Evolutionary conservation across 2,113 vertebrate species (phyloP).

Genomic region (Athene cunicularia): DNA sequence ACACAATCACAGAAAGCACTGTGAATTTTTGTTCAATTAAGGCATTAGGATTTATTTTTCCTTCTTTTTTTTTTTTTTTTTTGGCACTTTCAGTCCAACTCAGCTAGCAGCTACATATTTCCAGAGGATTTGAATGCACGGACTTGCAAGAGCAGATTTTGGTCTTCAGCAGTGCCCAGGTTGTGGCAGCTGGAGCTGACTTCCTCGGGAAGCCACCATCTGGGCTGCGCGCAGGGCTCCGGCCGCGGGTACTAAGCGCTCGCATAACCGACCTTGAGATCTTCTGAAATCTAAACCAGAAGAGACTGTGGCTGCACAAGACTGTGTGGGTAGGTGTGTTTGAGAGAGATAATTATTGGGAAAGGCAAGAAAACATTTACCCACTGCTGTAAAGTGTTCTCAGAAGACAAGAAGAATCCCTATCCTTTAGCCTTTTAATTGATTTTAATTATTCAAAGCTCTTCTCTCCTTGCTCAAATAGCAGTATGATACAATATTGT

Average conservation of each 20-base stretch:
- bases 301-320: not conserved
- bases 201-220: not conserved
- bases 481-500: slow-evolving; percentile 43
- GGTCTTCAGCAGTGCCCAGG: not conserved
- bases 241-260: rapidly evolving
- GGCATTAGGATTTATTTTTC: no score
- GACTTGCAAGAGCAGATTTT: not conserved
- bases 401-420: slow-evolving; percentile 57
- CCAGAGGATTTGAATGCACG: not conserved
- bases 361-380: slow-evolving; percentile 62
- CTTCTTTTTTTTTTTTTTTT: not conserved
- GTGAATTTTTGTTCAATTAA: not conserved
- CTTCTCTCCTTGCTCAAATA: slow-evolving; percentile 61
- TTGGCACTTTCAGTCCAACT: not conserved
- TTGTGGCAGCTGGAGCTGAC: not conserved
- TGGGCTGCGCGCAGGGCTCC: rapidly evolving
- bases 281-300: not conserved
- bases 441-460: slow-evolving; percentile 73
- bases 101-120: not conserved
- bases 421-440: slow-evolving; percentile 66
- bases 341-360: slow-evolving; percentile 39
- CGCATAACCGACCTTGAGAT: not conserved
- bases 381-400: slow-evolving; percentile 34
- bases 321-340: not conserved
- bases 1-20: not conserved